Evolutionary conservation across 2,888 invertebrate genomes (phyloP).

Genomic region (Ornithoptera priamus): DNA sequence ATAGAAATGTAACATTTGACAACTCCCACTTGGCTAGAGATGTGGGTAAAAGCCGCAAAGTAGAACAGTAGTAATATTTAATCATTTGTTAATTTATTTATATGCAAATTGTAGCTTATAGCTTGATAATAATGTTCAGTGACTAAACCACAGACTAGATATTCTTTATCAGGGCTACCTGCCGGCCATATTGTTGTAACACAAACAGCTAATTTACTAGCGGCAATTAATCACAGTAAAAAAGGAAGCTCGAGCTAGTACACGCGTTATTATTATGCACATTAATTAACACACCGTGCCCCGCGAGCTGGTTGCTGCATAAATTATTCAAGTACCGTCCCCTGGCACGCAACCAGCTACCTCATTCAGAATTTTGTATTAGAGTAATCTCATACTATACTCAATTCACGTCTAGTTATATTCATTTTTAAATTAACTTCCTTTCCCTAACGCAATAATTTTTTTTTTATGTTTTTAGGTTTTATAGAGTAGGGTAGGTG

Average conservation of each 20-base stretch:
- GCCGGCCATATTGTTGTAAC: constrained; percentile 45
- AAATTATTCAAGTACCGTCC: constrained; percentile 62
- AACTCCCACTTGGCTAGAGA: too few species aligned
- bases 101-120: background rate
- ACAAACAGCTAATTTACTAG: constrained; percentile 66
- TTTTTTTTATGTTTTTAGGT: too few species aligned
- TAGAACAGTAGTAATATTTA: background rate
- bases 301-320: constrained; percentile 55
- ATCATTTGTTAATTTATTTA: background rate
- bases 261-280: constrained; percentile 78
- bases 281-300: constrained; percentile 69
- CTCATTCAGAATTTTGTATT: constrained; percentile 37
- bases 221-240: constrained; percentile 75
- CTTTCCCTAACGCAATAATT: background rate
- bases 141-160: constrained; percentile 27
- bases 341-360: constrained; percentile 57
- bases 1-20: too few species aligned
- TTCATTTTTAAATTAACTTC: background rate
- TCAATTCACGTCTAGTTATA: constrained; percentile 7
- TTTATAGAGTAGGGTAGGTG: too few species aligned
- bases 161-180: constrained; percentile 29
- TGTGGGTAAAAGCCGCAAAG: too few species aligned
- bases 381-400: constrained; percentile 26
- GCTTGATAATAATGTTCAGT: background rate
- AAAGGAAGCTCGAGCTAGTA: constrained; percentile 75